Percentiles rank a stretch among this genome's conserved stretches.
Conservation (phyloP, 2,797 vertebrate species). For the Choloepus didactylus region DNA sequence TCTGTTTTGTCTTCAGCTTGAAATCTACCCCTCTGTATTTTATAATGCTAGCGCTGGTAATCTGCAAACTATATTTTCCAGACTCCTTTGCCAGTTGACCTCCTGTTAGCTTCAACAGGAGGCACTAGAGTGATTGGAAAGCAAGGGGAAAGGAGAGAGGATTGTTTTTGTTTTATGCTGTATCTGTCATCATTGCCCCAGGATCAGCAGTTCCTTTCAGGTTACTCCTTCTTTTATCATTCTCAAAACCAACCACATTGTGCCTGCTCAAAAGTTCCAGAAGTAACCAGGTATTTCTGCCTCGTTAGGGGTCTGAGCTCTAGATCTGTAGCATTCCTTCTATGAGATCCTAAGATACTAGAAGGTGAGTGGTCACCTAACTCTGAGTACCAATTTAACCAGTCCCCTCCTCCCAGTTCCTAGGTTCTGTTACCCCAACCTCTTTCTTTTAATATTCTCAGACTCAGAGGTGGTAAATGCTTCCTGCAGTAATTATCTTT, state of each 20-base stretch:
- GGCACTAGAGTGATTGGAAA: not conserved
- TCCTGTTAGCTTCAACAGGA: constrained; percentile 43
- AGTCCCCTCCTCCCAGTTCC: not conserved
- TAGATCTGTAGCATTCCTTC: not conserved
- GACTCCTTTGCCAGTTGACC: constrained; percentile 10
- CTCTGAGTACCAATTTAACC: not conserved
- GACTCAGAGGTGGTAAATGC: not conserved
- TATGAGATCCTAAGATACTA: not conserved
- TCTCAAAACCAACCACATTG: not conserved
- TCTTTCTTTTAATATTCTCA: constrained; percentile 34
- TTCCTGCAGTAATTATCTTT: not conserved
- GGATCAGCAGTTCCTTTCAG: constrained; percentile 3
- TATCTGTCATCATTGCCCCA: not conserved
- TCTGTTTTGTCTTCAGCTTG: constrained; percentile 21
- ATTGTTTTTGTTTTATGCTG: not conserved
- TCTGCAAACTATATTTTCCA: constrained; percentile 39
- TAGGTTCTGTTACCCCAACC: not conserved
- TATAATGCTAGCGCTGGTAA: not conserved
- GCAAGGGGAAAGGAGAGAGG: not conserved
- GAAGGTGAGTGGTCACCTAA: not conserved
- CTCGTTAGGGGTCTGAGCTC: not conserved
- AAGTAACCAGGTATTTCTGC: not conserved
- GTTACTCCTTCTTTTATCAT: constrained; percentile 18
- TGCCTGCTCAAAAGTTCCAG: not conserved
- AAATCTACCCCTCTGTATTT: not conserved